phyloP scores from a whole-genome alignment of 2,797 vertebrate species.

The Girardinus metallicus region DNA sequence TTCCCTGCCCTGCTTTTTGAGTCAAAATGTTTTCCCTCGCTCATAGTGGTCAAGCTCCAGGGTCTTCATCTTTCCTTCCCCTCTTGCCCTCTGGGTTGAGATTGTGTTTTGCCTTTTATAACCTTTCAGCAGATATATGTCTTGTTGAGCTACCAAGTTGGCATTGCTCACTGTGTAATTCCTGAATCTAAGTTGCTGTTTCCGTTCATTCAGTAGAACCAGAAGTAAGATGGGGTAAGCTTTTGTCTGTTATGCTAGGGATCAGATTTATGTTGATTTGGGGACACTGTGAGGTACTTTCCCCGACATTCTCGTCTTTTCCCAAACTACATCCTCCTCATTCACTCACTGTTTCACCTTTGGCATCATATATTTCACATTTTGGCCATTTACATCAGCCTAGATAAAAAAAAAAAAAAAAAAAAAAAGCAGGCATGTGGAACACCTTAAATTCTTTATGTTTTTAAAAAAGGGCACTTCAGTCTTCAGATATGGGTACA shows the following conservation, averaged over 20 bases:
- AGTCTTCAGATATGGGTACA: background rate
- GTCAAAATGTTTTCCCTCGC: conserved; percentile 60
- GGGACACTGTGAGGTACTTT: conserved; percentile 42
- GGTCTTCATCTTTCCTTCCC: conserved; percentile 71
- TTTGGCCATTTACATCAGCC: background rate
- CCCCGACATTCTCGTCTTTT: conserved; percentile 19
- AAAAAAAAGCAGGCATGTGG: background rate
- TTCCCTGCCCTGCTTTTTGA: conserved; percentile 52
- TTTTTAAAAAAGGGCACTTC: background rate
- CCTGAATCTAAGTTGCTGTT: conserved; percentile 51
- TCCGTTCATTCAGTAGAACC: conserved; percentile 69
- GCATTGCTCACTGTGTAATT: conserved; percentile 48
- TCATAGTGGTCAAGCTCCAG: conserved; percentile 43
- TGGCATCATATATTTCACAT: background rate
- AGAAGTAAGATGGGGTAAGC: conserved; percentile 53
- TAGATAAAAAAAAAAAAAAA: background rate
- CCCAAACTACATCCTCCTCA: conserved; percentile 14
- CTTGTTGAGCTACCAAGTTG: conserved; percentile 33
- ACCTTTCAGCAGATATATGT: conserved; percentile 40
- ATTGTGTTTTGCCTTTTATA: conserved; percentile 21
- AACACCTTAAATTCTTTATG: background rate
- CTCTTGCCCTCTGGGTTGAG: conserved; percentile 42
- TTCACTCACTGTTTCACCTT: conserved; percentile 3
- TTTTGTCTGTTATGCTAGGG: conserved; percentile 39
- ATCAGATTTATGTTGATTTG: conserved; percentile 50